Evolutionary conservation across 37 sponge, comb jelly and placozoan genomes (phyloP).

Genomic region (Halichondria panicea): DNA sequence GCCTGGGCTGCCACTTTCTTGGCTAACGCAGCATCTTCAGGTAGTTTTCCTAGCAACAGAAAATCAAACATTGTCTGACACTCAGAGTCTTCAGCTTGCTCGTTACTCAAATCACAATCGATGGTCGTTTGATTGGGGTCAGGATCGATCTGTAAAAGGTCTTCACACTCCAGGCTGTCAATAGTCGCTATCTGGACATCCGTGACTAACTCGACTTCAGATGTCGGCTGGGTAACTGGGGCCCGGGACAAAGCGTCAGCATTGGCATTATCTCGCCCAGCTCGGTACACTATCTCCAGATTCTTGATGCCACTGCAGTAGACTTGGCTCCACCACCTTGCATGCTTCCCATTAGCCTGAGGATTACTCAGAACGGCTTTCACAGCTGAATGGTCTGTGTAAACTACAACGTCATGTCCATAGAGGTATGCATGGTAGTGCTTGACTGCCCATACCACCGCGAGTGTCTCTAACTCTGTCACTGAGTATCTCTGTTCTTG

Average conservation of each 20-base stretch:
- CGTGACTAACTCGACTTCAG: not conserved
- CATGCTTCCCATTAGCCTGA: slow-evolving; percentile 22
- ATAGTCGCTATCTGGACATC: not conserved
- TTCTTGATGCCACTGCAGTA: slow-evolving; percentile 8
- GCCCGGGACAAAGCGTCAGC: slow-evolving; percentile 50
- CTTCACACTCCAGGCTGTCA: not conserved
- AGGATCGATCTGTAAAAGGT: not conserved
- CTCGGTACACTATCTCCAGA: not conserved
- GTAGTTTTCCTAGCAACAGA: slow-evolving; percentile 13
- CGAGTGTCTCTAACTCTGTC: slow-evolving; percentile 33
- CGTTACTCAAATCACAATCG: slow-evolving; percentile 4
- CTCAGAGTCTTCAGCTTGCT: slow-evolving; percentile 37
- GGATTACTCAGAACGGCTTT: slow-evolving; percentile 28
- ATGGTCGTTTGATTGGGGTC: too few relatives aligned
- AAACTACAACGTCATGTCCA: slow-evolving; percentile 10
- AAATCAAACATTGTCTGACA: slow-evolving; percentile 10
- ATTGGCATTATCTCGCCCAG: slow-evolving; percentile 20
- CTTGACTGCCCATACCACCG: slow-evolving; percentile 42
- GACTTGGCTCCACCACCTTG: slow-evolving; percentile 43
- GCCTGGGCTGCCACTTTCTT: slow-evolving; percentile 10
- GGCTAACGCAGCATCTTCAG: slow-evolving; percentile 2
- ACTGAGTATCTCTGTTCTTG: slow-evolving; percentile 16
- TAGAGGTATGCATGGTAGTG: slow-evolving; percentile 32
- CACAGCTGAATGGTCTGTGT: slow-evolving; percentile 39
- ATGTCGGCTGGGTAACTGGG: slow-evolving; percentile 1